Percentiles rank a stretch among this genome's conserved stretches.
Evolutionary conservation across 2,888 invertebrate genomes (phyloP).

Genomic region (Phytoseiulus persimilis): DNA sequence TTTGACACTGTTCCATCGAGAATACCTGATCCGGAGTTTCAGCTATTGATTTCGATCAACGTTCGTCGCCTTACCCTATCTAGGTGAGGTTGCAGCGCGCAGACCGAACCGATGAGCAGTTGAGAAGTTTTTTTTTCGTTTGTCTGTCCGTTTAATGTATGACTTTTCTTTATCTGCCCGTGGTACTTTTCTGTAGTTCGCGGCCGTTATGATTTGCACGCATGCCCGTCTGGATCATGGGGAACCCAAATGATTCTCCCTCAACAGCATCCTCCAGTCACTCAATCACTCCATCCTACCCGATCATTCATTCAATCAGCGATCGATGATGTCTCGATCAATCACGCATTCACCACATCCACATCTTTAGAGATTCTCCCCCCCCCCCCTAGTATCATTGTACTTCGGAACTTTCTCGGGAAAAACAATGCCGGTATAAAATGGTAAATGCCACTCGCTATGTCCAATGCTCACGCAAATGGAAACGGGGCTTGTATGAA

Average conservation of each 20-base stretch:
- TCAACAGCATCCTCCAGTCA: not conserved
- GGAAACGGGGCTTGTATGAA: not conserved
- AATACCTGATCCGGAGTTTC: not conserved
- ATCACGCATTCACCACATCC: not conserved
- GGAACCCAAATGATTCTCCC: not conserved
- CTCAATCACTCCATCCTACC: conserved; percentile 14
- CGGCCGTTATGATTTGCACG: not conserved
- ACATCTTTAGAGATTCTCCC: not conserved
- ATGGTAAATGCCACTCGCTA: not conserved
- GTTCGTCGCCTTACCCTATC: not conserved
- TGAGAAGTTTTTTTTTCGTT: not conserved
- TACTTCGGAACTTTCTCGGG: not conserved
- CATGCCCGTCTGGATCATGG: not conserved
- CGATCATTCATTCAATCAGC: conserved; percentile 10
- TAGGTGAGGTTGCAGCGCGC: not conserved
- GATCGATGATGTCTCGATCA: not conserved
- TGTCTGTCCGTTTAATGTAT: not conserved
- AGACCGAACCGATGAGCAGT: not conserved
- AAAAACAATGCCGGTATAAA: not conserved
- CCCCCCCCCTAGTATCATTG: no score
- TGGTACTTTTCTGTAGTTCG: not conserved
- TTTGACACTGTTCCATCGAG: not conserved
- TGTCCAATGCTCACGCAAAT: not conserved
- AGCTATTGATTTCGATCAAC: not conserved
- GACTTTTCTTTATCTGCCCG: no score